Base-by-base conservation (phyloP, 2,113 vertebrate species). In the Condylura cristata region DNA sequence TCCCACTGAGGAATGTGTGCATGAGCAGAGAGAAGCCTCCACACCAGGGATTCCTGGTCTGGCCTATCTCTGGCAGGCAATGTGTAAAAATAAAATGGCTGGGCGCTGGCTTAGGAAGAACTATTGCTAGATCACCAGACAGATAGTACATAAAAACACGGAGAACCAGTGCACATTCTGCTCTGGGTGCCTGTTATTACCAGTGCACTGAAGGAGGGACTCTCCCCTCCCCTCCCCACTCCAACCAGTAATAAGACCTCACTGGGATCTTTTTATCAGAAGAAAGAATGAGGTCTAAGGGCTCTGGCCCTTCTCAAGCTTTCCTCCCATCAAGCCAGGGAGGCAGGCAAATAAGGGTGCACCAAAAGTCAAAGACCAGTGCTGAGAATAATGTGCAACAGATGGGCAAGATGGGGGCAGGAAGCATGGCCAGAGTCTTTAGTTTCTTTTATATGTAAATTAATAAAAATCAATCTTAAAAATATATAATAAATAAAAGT, bases 251-350 rank as follows among this genome's bases (percentile, higher is more conserved):
- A 6, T 6, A 48, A 53, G 83, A 60, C 65, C 83, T 93, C 56
- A 16, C 39, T 20, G 78, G 82, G 75, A 51, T 53, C 84, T 89
- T 94, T 56, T 78, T 0, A n/a, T 78, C 71, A n/a, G 61, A 71
- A 80, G 71, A 78, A 46, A 61, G 76, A 94, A 96, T 96, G 96
- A 96, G 97, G 96, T 97, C 93, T 88, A 76, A 89, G 89, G 76
- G 75, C 66, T 94, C 91, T 60, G 24, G 1, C 20, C 58, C 91
- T 83, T 91, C 76, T 74, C 86, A 60, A 37, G 92, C 71, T 60
- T 86, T 81, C 83, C 93, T 86, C 78, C 84, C 7, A 17, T 13
- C 58, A 39, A 75, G 76, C 78, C 72, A n/a, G 68, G 26, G 70
- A 89, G 44, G 65, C 37, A 30, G 68, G 74, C 51, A 2, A 39